Base-by-base conservation (phyloP, 2,797 vertebrate genomes). In the Syncerus caffer region DNA sequence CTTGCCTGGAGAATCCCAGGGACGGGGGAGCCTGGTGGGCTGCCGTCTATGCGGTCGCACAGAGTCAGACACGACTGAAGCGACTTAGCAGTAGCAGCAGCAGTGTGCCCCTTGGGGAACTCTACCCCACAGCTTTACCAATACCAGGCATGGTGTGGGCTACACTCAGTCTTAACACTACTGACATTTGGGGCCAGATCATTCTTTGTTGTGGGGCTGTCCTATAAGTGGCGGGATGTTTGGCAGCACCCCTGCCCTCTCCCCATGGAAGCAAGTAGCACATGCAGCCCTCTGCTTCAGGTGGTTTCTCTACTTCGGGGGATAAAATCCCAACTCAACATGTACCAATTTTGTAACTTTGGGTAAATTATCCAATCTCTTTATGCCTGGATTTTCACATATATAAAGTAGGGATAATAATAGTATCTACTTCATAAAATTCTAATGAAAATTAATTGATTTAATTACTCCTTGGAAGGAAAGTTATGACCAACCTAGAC, bases 371-470 rank as follows among this genome's bases (percentile, higher is more conserved):
- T 45, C 38, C 74, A 53, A n/a, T 15, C 25, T 76, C 64, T 38
- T 3, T 15, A 19, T 51, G 29, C 47, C 71, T 82, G 0, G 0
- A 11, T 82, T 67, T 87, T 82, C 58, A 90, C 64, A 64, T 84
- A 25, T 78, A 55, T 47, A 88, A 90, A 76, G 27, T n/a, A 87
- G 45, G 1, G 19, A 45, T 51, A n/a, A 53, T 53, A 17, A 14
- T 3, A 58, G 4, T 29, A n/a, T 21, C 15, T n/a, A 51, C 12
- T 57, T 93, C 45, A 50, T 29, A 82, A 45, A 55, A 23, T 55
- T 84, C 21, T 60, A 60, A 14, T 53, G 38, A 50, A 96, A 90
- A 94, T n/a, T 51, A 82, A 96, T 38, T 53, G 15, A 80, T 78
- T 55, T 83, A 88, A 62, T 62, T 62, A 62, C 3, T 62, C 60